phyloP scores from a whole-genome alignment of 2,113 vertebrate genomes.

The Neogale vison region DNA sequence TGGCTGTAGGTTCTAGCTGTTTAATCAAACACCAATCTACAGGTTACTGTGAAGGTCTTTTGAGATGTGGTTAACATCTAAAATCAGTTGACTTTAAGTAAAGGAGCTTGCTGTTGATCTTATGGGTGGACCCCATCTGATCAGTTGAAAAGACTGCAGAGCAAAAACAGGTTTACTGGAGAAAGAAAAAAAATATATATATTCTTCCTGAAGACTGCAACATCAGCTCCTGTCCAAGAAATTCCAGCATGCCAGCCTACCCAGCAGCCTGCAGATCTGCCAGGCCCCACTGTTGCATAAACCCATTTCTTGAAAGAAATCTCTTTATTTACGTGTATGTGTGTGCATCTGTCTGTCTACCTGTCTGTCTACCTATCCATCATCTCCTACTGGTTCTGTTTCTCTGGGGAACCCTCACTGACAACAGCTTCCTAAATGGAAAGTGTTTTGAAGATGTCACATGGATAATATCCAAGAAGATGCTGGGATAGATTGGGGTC shows the following conservation, averaged over 20 bases:
- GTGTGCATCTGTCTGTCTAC: rapidly evolving
- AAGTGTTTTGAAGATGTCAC: neutral
- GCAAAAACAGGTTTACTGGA: neutral
- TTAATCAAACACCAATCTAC: neutral
- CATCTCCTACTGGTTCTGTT: neutral
- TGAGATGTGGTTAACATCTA: neutral
- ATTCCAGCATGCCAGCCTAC: neutral
- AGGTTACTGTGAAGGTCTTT: neutral
- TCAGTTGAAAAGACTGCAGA: neutral
- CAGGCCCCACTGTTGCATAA: neutral
- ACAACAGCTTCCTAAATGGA: neutral
- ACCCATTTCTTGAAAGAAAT: neutral
- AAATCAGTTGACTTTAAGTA: neutral
- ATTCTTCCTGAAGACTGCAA: neutral
- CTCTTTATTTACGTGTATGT: neutral
- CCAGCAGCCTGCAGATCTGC: neutral
- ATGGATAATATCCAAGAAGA: neutral
- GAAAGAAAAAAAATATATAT: neutral
- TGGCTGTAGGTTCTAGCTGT: neutral
- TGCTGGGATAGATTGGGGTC: neutral
- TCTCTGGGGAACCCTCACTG: neutral
- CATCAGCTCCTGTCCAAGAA: neutral
- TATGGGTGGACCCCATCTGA: neutral
- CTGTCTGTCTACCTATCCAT: neutral
- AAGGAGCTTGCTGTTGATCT: neutral